Evolutionary conservation across 2,888 invertebrate genomes (phyloP).

Genomic region (Cylindroiulus punctatus): DNA sequence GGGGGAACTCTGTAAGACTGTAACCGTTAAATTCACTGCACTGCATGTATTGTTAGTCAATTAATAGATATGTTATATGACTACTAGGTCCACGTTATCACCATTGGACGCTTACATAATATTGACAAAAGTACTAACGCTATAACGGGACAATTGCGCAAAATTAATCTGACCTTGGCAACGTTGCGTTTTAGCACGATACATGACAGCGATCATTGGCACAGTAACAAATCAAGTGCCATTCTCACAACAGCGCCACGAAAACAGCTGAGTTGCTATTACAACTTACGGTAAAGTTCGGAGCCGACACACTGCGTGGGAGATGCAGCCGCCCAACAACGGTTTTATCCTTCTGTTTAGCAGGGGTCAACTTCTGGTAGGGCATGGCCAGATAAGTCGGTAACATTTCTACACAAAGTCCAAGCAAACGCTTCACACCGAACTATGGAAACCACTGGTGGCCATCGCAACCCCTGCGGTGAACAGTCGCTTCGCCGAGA

Average conservation of each 20-base stretch:
- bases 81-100: no score
- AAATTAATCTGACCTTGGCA: background rate
- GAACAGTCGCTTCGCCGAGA: background rate
- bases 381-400: background rate
- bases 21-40: no score
- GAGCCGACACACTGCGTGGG: conserved; percentile 16
- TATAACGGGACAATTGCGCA: no score
- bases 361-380: background rate
- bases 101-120: no score
- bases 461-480: background rate
- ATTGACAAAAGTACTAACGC: no score
- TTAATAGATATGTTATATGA: no score
- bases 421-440: background rate
- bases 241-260: background rate
- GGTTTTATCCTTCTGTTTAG: conserved; percentile 8
- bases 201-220: background rate
- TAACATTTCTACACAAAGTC: background rate
- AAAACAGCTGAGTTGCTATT: background rate
- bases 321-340: background rate
- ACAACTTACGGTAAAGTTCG: conserved; percentile 16
- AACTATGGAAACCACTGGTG: background rate
- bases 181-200: background rate
- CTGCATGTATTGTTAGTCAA: no score
- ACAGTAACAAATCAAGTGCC: background rate
- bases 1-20: no score